Evolutionary conservation across 2,113 vertebrate genomes (phyloP), one percentile per base, ranked within the genome.

Genomic region (Prunella himalayana): DNA sequence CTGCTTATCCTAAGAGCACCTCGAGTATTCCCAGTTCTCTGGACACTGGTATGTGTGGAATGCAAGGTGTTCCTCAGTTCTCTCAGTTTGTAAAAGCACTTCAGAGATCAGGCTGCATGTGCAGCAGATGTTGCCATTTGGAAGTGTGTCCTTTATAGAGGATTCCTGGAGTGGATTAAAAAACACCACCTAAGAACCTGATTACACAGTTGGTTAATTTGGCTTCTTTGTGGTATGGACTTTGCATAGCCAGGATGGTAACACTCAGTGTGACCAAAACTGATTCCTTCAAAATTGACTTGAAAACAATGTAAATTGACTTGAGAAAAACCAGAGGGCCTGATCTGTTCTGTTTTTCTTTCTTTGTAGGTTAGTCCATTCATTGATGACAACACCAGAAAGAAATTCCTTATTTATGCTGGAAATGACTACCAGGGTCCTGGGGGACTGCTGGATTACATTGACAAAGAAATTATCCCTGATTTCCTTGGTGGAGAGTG

Each of bases 331-430:
- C 1, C 5, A 37, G n/a, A 24, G 42, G 65, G 64, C 22, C 75
- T 94, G 24, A 96, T 68, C 27, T 68, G 1, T 76, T 82, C 41
- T 73, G 37, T 11, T 85, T 77, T 57, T 45, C 45, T 94, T 95
- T 85, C 10, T 60, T 93, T 78, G 4, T 86, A 99, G 99, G 98
- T 99, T 70, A 99, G 99, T 89, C 99, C 99, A 3, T 98, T 99
- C 95, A 99, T 99, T 28, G 99, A 99, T 68, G 99, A 99, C 96
- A 99, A 99, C 96, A 99, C 99, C 21, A 98, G 99, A 28, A 99
- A 99, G 90, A 99, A 99, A 85, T 99, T 99, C 94, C 99, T 99
- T 35, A 99, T 99, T 92, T 99, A 99, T 49, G 99, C 99, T 60
- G 99, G 99, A 49, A 99, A 99, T 33, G 99, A 99, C 97, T 99